phyloP scores from a whole-genome alignment of 2,888 invertebrate species.

The Mythimna ferrago region DNA sequence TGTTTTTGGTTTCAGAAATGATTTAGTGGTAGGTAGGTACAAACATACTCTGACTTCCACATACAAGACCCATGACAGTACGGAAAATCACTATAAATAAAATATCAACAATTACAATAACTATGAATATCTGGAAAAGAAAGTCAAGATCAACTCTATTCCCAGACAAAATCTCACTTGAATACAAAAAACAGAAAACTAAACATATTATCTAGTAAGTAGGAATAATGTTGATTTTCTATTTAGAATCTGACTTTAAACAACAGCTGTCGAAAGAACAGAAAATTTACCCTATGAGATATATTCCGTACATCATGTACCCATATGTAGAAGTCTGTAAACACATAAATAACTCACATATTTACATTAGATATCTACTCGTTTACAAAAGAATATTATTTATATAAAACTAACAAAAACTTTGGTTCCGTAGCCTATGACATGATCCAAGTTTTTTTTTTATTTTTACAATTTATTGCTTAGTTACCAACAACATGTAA shows the following conservation, averaged over 20 bases:
- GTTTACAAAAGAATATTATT: constrained; percentile 38
- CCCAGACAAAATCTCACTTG: background rate
- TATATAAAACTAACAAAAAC: constrained; percentile 35
- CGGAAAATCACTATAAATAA: background rate
- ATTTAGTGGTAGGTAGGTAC: constrained; percentile 19
- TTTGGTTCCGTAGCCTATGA: constrained; percentile 40
- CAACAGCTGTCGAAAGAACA: background rate
- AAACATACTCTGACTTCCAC: constrained; percentile 35
- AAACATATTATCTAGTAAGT: background rate
- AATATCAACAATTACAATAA: constrained; percentile 1
- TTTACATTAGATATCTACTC: constrained; percentile 43
- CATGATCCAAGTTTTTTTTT: constrained; percentile 22
- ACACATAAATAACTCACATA: constrained; percentile 34
- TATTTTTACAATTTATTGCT: constrained; percentile 19
- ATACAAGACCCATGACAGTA: background rate
- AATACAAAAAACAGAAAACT: background rate
- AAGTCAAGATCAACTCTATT: background rate
- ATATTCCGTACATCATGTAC: background rate
- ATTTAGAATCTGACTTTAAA: background rate
- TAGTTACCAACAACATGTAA: constrained; percentile 23
- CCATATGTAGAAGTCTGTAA: constrained; percentile 23
- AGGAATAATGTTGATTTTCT: background rate
- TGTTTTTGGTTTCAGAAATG: constrained; percentile 30
- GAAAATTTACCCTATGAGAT: background rate
- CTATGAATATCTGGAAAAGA: background rate